These are phyloP conservation scores for Urocitellus parryii DNA, from an alignment of 2,113 vertebrate genomes.

Conservation along the genomic window DNA sequence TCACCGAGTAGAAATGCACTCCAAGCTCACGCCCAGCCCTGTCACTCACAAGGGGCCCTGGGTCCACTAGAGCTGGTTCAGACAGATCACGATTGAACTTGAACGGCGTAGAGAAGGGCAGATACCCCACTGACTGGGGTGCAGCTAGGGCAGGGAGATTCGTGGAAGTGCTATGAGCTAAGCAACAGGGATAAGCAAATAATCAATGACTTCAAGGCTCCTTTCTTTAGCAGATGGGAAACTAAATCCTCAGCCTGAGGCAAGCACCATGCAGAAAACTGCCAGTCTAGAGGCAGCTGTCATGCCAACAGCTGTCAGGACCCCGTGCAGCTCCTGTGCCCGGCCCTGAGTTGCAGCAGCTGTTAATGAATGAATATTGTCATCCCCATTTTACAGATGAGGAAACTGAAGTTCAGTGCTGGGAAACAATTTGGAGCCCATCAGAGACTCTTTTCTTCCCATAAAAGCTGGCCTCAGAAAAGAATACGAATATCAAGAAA, in stretches of 20 bases:
- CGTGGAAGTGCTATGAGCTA: too few relatives aligned
- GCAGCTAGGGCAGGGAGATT: too few relatives aligned
- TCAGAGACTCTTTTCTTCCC: background rate
- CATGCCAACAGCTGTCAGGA: background rate
- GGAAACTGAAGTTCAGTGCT: background rate
- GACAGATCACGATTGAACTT: background rate
- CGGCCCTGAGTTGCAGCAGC: background rate
- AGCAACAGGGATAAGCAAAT: background rate
- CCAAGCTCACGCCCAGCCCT: background rate
- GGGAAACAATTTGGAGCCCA: background rate
- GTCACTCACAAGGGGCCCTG: background rate
- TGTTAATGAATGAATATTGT: background rate
- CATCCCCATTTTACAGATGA: background rate
- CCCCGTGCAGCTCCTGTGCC: background rate
- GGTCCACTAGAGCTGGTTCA: background rate
- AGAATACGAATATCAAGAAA: background rate
- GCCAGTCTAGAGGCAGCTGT: background rate
- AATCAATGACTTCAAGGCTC: background rate
- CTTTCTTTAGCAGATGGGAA: background rate
- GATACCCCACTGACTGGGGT: background rate
- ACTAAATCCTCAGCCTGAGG: background rate
- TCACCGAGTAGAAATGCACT: background rate
- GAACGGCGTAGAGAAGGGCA: accelerated
- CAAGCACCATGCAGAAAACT: background rate
- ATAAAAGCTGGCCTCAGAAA: background rate